Base-by-base conservation (phyloP, 2,113 vertebrate species). In the Dipodomys merriami region DNA sequence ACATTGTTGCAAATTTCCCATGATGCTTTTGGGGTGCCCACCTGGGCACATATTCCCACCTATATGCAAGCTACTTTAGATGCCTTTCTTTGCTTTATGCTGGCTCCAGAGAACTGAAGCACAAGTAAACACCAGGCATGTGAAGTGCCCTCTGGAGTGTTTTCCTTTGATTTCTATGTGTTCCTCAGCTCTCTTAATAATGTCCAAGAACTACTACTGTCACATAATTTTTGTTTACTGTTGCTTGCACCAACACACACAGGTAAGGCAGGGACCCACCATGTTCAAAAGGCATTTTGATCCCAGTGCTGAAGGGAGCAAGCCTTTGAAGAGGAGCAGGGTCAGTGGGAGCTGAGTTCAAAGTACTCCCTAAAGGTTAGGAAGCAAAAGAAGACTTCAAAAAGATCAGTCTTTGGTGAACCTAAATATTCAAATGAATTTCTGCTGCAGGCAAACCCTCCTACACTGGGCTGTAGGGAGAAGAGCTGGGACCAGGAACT, bases 301-400 rank as follows among this genome's bases (percentile, higher is more conserved):
- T 98, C 96, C 83, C 88, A 62, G 81, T 0, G 23, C 35, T 94
- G 97, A 96, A 97, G 93, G 97, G 67, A 97, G 94, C 76, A 95
- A 91, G 94, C 86, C 97, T 98, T 98, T 98, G 97, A 98, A 98
- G 96, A 97, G 93, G 94, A 97, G 96, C 39, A 94, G 88, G 92
- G 92, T 95, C 79, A 69, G 91, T 95, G 93, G 46, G 74, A 94
- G 82, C 72, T 90, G 94, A 94, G 90, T 95, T 97, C 95, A 96
- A 91, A 95, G 92, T 65, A 91, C 94, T 95, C 94, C 95, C 91
- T 60, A 79, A 60, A 27, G 57, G 64, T 71, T 86, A 80, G 93
- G 84, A 94, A 39, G 92, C 44, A 79, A 86, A 57, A 62, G 39
- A 74, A 78, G 84, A 80, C 73, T 96, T 94, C 91, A 93, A 23